phyloP scores from a whole-genome alignment of 2,113 vertebrate species.

The Indicator indicator region DNA sequence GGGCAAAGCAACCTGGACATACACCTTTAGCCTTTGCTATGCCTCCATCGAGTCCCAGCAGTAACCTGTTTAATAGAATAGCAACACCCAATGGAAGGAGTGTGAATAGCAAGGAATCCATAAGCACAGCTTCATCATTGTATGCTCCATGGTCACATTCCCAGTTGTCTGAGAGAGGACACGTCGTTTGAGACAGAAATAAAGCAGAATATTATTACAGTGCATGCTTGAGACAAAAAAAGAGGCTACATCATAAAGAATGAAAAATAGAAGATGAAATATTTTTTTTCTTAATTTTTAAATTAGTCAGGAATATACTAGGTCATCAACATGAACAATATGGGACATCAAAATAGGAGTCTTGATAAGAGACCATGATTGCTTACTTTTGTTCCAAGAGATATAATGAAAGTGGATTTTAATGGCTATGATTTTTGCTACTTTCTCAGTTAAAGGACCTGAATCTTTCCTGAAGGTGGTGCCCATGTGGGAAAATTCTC shows the following conservation, averaged over 20 bases:
- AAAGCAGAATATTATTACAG: background rate
- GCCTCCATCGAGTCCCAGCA: background rate
- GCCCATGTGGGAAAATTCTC: background rate
- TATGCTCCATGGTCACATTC: background rate
- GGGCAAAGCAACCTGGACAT: constrained; percentile 6
- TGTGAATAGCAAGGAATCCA: constrained; percentile 68
- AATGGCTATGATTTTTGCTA: background rate
- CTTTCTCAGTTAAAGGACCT: background rate
- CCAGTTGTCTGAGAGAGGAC: background rate
- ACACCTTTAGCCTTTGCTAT: constrained; percentile 1
- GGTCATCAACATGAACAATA: background rate
- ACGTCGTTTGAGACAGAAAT: background rate
- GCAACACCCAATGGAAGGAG: constrained; percentile 75
- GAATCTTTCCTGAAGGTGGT: background rate
- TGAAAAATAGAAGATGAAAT: background rate
- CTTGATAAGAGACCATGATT: background rate
- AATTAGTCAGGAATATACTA: background rate
- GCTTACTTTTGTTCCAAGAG: background rate
- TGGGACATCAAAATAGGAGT: background rate
- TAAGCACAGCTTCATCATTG: background rate
- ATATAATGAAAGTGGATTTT: background rate
- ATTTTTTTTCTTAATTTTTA: background rate
- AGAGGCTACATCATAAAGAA: background rate
- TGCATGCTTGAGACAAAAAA: background rate
- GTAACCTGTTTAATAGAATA: constrained; percentile 72